Base-by-base conservation (phyloP, 1,140 invertebrate genomes). In the Zaprionus lachaisei region DNA sequence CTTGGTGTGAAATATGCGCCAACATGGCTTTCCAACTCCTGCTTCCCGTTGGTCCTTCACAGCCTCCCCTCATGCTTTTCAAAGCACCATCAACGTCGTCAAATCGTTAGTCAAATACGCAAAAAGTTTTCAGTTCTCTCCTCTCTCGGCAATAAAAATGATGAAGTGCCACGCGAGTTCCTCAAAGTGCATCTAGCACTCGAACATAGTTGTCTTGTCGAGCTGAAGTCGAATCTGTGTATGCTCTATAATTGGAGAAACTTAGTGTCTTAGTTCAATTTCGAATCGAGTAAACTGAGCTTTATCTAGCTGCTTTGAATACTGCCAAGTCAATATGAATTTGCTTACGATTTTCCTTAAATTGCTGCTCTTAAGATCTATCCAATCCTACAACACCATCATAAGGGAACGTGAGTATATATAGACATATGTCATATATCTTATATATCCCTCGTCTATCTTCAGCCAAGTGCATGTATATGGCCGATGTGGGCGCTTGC, bases 81-180 rank as follows among this genome's bases (percentile, higher is more conserved):
- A 81, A 78, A 87, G 84, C 64, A 14, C 81, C 84, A 89, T 86
- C 83, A 86, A 83, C 80, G 73, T 83, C 83, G 80, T 83, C 80
- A 89, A 86, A 86, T 86, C 83, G 83, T 86, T 86, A 86, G 83
- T 87, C 83, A 86, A 83, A 86, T 89, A 72, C 63, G 73, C 67
- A 63, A 68, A 77, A 71, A 77, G 68, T 75, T 72, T 65, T 28
- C 61, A 34, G 38, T 65, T 55, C 72, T 70, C 63, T 72, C 41
- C 69, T 82, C 58, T 60, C 72, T 87, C 54, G 75, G 84, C 75
- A 89, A 89, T 89, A 89, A 89, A 89, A 89, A 89, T 89, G 84
- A 89, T 89, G 84, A 89, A 89, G 85, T 81, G 69, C 78, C 80
- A 22, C n/a, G 38, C 26, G 56, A 84, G 74, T 68, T 74, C 44